phyloP scores from a whole-genome alignment of 2,113 vertebrate species.

The Aleadryas rufinucha region DNA sequence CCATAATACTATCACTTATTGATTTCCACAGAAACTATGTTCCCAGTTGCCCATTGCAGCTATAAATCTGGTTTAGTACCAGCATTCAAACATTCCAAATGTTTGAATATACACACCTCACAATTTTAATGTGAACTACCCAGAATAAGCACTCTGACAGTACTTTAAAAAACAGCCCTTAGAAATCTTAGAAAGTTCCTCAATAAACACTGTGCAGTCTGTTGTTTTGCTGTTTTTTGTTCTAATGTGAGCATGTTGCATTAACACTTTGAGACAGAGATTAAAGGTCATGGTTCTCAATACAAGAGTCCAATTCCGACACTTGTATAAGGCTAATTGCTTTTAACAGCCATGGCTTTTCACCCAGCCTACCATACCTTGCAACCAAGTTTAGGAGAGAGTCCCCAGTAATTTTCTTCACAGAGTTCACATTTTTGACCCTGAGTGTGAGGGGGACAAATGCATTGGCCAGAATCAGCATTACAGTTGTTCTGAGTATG shows the following conservation, averaged over 20 bases:
- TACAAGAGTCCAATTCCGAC: neutral
- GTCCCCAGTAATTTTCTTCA: slow-evolving; percentile 82
- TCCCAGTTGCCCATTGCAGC: neutral
- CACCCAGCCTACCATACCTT: slow-evolving; percentile 70
- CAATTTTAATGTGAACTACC: neutral
- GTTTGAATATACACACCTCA: neutral
- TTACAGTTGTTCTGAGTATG: slow-evolving; percentile 87
- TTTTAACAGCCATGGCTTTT: neutral
- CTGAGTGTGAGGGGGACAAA: slow-evolving; percentile 84
- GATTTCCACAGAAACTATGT: neutral
- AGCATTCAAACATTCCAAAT: neutral
- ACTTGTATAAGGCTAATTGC: neutral
- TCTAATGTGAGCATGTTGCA: neutral
- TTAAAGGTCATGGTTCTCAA: neutral
- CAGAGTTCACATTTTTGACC: slow-evolving; percentile 83
- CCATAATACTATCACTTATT: neutral
- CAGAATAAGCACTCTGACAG: neutral
- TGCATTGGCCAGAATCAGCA: slow-evolving; percentile 78
- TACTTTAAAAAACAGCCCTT: neutral
- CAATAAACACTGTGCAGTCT: neutral
- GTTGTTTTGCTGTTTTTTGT: neutral
- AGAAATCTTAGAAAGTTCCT: neutral
- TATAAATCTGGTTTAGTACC: neutral
- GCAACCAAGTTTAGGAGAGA: slow-evolving; percentile 78
- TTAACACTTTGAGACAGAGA: neutral